Evolutionary conservation across 2,888 invertebrate species (phyloP).

Genomic region (Tipula vernalis): DNA sequence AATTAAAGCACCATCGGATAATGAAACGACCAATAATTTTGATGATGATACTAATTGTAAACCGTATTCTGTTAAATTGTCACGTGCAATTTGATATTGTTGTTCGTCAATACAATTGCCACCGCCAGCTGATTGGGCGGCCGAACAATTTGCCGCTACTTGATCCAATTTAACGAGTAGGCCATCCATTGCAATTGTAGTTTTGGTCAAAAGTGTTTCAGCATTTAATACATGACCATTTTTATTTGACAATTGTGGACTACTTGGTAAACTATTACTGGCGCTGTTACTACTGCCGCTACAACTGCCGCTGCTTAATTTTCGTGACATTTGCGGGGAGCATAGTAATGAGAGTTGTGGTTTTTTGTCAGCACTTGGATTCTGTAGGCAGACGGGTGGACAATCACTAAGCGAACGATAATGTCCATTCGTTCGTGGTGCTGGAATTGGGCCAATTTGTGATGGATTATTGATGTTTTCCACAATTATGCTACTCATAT

Average conservation of each 20-base stretch:
- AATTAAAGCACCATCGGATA: conserved; percentile 51
- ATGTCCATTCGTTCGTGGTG: conserved; percentile 26
- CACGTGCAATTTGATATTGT: conserved; percentile 65
- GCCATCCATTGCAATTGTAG: conserved; percentile 56
- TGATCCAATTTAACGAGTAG: conserved; percentile 54
- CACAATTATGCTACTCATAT: background rate
- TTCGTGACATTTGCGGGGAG: conserved; percentile 43
- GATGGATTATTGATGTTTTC: background rate
- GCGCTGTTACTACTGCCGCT: conserved; percentile 34
- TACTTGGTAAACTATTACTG: conserved; percentile 29
- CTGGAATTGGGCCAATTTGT: background rate
- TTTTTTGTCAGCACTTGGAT: conserved; percentile 20
- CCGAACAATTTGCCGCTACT: conserved; percentile 56
- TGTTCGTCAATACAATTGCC: conserved; percentile 62
- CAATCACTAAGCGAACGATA: conserved; percentile 23
- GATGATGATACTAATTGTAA: conserved; percentile 72
- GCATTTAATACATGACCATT: conserved; percentile 44
- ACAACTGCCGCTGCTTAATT: conserved; percentile 21
- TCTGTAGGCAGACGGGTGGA: conserved; percentile 22
- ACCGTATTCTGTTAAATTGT: conserved; percentile 66
- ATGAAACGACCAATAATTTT: conserved; percentile 67
- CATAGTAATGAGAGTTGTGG: conserved; percentile 35
- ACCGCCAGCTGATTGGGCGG: conserved; percentile 62
- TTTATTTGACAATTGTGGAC: conserved; percentile 32
- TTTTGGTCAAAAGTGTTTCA: conserved; percentile 50